Base-by-base conservation (phyloP, 1,140 invertebrate species). In the Diorhabda carinulata region DNA sequence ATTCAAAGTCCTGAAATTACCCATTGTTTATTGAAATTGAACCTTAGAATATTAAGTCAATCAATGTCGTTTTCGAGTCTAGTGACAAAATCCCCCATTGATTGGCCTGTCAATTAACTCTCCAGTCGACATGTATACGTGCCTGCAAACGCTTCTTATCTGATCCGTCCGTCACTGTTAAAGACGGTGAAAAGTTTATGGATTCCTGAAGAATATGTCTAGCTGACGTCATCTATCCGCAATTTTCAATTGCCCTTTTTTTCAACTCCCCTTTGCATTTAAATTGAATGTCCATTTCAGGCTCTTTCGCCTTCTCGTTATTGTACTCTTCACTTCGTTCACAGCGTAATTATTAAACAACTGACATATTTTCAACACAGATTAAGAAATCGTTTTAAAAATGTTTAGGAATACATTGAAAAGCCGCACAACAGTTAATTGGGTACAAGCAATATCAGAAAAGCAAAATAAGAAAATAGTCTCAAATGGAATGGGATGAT, bases 11-110 rank as follows among this genome's bases (percentile, higher is more conserved):
- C 62, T 72, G 68, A 77, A 78, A 78, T 79, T 78, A 75, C 75
- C 78, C 74, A 79, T 79, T 79, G 77, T 79, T 78, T 78, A 79
- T 79, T 77, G 77, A 79, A 79, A 77, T 78, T 78, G 77, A 77
- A 75, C 70, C 70, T 63, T 66, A 67, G 73, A 78, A 77, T 79
- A 78, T 78, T 79, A 78, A 79, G 77, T 79, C 77, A 79, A 79
- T 79, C 78, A 79, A 77, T 73, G 77, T 76, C 77, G 59, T 69
- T 72, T 70, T 72, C 69, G 73, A 75, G 70, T 71, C 67, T 73
- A 74, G 75, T 78, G 78, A 78, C 78, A 79, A 79, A 79, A 79
- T 78, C 72, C 73, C 74, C 76, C 77, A 78, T 78, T 79, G 77
- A 77, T 77, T 78, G 76, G 77, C 65, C 77, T 78, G 78, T 79